Conservation (phyloP, 2,113 vertebrate species). For the Megaceryle torquata region DNA sequence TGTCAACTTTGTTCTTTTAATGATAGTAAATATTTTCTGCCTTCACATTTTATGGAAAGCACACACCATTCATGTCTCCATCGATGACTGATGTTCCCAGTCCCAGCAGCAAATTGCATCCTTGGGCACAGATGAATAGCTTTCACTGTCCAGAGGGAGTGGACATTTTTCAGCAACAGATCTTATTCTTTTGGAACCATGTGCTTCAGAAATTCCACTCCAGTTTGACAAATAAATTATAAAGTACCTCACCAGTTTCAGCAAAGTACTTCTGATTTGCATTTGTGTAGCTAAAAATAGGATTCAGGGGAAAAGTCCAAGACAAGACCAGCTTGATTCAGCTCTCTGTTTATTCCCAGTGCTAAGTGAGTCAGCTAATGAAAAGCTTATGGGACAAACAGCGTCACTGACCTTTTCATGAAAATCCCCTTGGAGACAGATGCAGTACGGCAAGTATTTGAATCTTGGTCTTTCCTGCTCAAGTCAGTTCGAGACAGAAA, state of each 20-base stretch:
- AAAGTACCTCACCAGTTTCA: constrained; percentile 5
- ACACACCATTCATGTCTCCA: background rate
- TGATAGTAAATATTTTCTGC: background rate
- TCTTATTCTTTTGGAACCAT: background rate
- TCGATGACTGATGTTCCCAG: background rate
- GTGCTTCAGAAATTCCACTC: background rate
- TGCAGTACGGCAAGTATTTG: background rate
- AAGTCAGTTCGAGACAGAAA: background rate
- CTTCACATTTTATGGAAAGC: background rate
- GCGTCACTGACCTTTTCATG: background rate
- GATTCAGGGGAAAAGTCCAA: constrained; percentile 17
- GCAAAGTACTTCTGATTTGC: constrained; percentile 5
- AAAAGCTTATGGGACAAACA: background rate
- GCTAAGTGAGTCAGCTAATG: constrained; percentile 33
- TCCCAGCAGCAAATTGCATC: background rate
- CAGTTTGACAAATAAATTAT: constrained; percentile 44
- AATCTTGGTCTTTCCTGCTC: background rate
- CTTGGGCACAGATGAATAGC: background rate
- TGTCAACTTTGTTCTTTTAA: background rate
- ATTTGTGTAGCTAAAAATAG: constrained; percentile 32
- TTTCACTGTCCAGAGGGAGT: background rate
- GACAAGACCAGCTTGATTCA: background rate
- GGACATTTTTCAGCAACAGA: background rate
- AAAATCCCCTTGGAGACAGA: background rate
- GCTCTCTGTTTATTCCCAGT: background rate